These are phyloP conservation scores for Ifrita kowaldi DNA, from an alignment of 2,113 vertebrate species.

Conservation along the genomic window DNA sequence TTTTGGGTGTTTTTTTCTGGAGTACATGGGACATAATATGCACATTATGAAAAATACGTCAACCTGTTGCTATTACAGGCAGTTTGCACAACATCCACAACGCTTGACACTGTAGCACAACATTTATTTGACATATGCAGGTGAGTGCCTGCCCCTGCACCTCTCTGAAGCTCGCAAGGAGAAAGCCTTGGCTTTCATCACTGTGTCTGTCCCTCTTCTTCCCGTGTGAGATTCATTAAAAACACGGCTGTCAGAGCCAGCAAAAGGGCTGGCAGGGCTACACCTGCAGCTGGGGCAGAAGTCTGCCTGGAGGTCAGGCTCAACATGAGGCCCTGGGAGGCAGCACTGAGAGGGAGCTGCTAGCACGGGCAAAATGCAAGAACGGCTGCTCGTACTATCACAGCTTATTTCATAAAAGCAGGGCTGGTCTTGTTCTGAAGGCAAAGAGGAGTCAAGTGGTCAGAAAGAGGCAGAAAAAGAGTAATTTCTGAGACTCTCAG, in stretches of 20 bases:
- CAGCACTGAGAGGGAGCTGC: background rate
- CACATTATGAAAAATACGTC: background rate
- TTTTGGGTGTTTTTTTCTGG: background rate
- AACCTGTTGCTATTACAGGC: background rate
- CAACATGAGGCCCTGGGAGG: background rate
- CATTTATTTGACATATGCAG: no score
- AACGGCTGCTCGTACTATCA: fast-evolving
- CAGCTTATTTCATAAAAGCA: background rate
- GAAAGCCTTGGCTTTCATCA: background rate
- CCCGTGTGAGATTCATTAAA: background rate
- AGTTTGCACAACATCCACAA: background rate
- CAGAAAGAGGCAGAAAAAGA: background rate
- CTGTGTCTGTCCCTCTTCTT: background rate
- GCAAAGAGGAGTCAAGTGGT: background rate
- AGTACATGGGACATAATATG: background rate
- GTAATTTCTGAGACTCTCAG: background rate
- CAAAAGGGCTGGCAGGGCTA: background rate
- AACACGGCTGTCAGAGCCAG: fast-evolving
- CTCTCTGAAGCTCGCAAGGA: background rate
- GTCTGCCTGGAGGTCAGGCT: background rate
- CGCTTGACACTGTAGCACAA: background rate
- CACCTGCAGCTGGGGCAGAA: background rate
- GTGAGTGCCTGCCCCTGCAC: background rate
- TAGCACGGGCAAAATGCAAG: background rate
- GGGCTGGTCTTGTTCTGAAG: background rate